These are phyloP conservation scores for Rosalia funebris DNA, from an alignment of 2,888 invertebrate genomes.

Conservation along the genomic window DNA sequence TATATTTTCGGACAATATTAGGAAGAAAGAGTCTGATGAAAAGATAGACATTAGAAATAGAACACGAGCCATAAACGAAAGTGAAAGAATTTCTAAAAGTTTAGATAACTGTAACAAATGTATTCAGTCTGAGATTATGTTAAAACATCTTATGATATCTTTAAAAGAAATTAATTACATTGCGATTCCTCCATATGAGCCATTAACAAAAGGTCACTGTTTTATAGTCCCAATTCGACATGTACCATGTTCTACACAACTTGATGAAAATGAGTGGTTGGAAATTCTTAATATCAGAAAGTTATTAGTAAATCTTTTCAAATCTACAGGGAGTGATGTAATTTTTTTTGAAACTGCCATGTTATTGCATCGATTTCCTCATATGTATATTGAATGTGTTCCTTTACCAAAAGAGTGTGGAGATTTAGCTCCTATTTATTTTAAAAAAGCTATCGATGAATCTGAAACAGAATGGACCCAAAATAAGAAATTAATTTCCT, in stretches of 20 bases:
- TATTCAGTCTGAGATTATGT: conserved; percentile 80
- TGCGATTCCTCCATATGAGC: conserved; percentile 81
- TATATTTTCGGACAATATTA: conserved; percentile 82
- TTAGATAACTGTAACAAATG: conserved; percentile 87
- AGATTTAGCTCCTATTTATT: conserved; percentile 93
- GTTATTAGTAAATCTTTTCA: conserved; percentile 82
- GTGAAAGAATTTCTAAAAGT: conserved; percentile 73
- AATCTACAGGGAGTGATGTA: conserved; percentile 77
- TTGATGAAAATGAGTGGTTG: conserved; percentile 95
- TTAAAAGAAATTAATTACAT: conserved; percentile 87
- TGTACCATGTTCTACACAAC: conserved; percentile 77
- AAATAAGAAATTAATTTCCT: conserved; percentile 89
- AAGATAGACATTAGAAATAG: conserved; percentile 73
- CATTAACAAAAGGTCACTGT: conserved; percentile 87
- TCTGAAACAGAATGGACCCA: conserved; percentile 95
- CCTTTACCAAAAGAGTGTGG: conserved; percentile 86
- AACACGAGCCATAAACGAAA: conserved; percentile 77
- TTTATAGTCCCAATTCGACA: conserved; percentile 87
- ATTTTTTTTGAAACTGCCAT: conserved; percentile 92
- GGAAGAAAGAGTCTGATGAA: conserved; percentile 70
- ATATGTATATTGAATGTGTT: conserved; percentile 89
- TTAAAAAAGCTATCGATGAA: conserved; percentile 97
- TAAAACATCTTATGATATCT: conserved; percentile 86
- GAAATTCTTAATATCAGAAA: conserved; percentile 86
- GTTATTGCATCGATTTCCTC: conserved; percentile 75